phyloP scores from a whole-genome alignment of 2,797 vertebrate species.

The Manis pentadactyla region DNA sequence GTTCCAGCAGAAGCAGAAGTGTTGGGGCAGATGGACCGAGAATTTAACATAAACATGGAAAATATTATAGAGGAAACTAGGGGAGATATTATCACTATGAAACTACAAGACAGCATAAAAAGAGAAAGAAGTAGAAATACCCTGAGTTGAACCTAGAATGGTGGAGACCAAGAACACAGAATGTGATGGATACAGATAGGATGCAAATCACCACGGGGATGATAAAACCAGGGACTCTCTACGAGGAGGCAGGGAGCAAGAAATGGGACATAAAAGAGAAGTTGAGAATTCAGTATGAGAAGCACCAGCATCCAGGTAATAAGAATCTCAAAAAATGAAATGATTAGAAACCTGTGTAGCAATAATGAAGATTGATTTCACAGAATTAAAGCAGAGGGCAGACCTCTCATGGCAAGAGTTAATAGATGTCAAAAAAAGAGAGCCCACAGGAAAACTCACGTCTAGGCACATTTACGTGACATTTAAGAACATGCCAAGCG shows the following conservation, averaged over 20 bases:
- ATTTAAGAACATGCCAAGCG: accelerated
- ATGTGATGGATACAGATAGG: accelerated
- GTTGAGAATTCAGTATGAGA: neutral
- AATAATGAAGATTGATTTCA: neutral
- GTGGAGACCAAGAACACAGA: neutral
- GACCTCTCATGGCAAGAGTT: neutral
- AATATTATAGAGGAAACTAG: neutral
- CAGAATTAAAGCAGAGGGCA: neutral
- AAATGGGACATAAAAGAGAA: accelerated
- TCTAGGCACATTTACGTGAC: neutral
- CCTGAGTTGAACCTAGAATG: neutral
- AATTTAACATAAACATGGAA: neutral
- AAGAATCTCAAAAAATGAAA: neutral
- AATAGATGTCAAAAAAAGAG: accelerated
- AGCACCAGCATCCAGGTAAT: neutral
- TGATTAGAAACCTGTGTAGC: accelerated
- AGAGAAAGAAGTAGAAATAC: neutral
- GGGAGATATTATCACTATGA: neutral
- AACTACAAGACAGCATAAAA: neutral
- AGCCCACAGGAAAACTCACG: neutral
- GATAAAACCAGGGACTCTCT: neutral
- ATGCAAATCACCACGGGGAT: no score
- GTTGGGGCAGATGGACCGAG: neutral
- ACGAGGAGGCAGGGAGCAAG: neutral
- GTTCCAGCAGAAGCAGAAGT: neutral